Percentiles rank a stretch among this genome's conserved stretches.
Evolutionary conservation across 1,140 invertebrate genomes (phyloP).

Genomic region (Drosophila busckii): DNA sequence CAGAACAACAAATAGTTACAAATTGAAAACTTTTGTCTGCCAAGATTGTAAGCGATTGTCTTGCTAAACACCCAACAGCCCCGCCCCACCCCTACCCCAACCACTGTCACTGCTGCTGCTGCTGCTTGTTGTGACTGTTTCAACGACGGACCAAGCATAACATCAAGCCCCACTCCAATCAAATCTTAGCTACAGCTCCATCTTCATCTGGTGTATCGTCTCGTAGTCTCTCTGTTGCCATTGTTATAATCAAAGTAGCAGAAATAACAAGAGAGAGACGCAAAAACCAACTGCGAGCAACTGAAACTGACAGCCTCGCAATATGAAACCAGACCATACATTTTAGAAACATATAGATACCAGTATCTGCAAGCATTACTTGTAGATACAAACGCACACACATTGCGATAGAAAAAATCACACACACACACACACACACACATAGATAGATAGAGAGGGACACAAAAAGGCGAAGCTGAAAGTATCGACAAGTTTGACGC

Average conservation of each 20-base stretch:
- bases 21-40: conserved; percentile 73
- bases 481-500: conserved; percentile 77
- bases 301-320: conserved; percentile 56
- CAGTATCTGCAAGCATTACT: not conserved
- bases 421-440: conserved; percentile 7
- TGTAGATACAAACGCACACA: not conserved
- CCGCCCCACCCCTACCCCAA: not conserved
- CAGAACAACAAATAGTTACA: conserved; percentile 75
- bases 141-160: too few relatives aligned
- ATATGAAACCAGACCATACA: conserved; percentile 32
- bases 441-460: conserved; percentile 5
- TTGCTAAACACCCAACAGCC: not conserved
- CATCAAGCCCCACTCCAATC: not conserved
- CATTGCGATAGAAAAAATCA: conserved; percentile 1
- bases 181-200: conserved; percentile 1
- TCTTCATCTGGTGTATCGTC: conserved; percentile 3
- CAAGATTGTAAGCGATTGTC: conserved; percentile 75
- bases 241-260: conserved; percentile 74
- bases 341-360: too few relatives aligned
- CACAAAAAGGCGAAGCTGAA: conserved; percentile 34
- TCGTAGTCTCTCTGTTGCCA: conserved; percentile 36
- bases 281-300: conserved; percentile 41
- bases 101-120: conserved; percentile 1
- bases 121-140: too few relatives aligned
- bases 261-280: conserved; percentile 57